Conservation (phyloP, 2,797 vertebrate genomes). For the Cygnus olor region DNA sequence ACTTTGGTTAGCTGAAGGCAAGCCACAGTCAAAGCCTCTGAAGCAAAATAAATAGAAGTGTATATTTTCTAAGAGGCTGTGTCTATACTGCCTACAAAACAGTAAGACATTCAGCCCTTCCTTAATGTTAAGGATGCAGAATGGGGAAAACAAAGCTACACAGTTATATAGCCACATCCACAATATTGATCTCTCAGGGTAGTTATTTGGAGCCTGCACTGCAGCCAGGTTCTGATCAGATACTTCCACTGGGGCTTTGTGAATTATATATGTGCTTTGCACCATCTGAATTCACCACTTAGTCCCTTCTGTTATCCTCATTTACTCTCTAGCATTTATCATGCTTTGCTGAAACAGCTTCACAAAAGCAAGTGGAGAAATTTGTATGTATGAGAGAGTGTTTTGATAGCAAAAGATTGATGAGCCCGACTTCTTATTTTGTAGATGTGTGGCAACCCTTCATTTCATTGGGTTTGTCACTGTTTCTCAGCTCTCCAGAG, state of each 20-base stretch:
- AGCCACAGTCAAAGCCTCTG: background rate
- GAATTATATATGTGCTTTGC: background rate
- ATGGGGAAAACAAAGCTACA: background rate
- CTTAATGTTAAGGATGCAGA: background rate
- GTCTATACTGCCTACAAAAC: background rate
- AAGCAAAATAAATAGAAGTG: background rate
- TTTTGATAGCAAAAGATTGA: slow-evolving; percentile 59
- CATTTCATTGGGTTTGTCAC: slow-evolving; percentile 37
- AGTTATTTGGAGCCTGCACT: background rate
- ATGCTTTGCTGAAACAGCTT: background rate
- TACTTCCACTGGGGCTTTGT: background rate
- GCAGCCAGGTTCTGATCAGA: background rate
- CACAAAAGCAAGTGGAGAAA: background rate
- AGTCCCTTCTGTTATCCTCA: slow-evolving; percentile 4
- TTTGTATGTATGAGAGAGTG: slow-evolving; percentile 20
- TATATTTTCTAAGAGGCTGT: background rate
- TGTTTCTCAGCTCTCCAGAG: background rate
- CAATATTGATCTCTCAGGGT: rapidly evolving
- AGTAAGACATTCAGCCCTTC: background rate
- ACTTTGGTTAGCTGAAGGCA: background rate
- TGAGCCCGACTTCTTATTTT: slow-evolving; percentile 20
- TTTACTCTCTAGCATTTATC: background rate
- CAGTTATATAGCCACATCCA: background rate
- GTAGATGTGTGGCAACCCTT: slow-evolving; percentile 15
- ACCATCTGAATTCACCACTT: background rate